A percentile compares a stretch with the other conserved stretches of the same genome.
Conservation (phyloP, 2,113 vertebrate species). For the Nematolebias whitei region DNA sequence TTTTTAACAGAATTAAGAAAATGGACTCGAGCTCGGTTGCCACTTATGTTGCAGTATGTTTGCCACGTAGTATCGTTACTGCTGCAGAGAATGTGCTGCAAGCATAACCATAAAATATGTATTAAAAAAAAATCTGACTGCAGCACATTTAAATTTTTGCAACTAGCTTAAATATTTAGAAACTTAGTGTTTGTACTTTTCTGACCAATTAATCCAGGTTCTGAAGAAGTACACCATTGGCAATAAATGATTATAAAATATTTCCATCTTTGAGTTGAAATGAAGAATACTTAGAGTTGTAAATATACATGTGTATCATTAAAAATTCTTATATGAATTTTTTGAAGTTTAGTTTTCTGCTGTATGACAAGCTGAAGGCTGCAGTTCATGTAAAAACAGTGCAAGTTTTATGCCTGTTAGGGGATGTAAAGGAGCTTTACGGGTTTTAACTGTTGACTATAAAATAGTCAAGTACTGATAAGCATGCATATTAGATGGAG, state of each 20-base stretch:
- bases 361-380: constrained; percentile 29
- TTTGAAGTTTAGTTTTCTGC: constrained; percentile 19
- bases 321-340: constrained; percentile 26
- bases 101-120: constrained; percentile 19
- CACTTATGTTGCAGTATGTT: no score
- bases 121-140: no score
- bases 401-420: neutral
- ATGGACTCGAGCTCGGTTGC: constrained; percentile 28
- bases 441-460: neutral
- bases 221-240: neutral
- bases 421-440: neutral
- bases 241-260: neutral
- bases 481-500: neutral
- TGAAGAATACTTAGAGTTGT: constrained; percentile 34
- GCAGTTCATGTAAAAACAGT: neutral
- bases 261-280: neutral
- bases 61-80: constrained; percentile 66
- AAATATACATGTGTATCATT: constrained; percentile 20
- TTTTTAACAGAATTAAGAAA: constrained; percentile 41
- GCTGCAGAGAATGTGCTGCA: constrained; percentile 45
- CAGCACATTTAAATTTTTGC: no score
- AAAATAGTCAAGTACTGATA: neutral
- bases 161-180: no score
- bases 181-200: constrained; percentile 4
- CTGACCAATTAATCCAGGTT: neutral